Evolutionary conservation across 1,140 invertebrate species (phyloP), one percentile per base, ranked within the genome.

Genomic region (Chironomus tepperi): DNA sequence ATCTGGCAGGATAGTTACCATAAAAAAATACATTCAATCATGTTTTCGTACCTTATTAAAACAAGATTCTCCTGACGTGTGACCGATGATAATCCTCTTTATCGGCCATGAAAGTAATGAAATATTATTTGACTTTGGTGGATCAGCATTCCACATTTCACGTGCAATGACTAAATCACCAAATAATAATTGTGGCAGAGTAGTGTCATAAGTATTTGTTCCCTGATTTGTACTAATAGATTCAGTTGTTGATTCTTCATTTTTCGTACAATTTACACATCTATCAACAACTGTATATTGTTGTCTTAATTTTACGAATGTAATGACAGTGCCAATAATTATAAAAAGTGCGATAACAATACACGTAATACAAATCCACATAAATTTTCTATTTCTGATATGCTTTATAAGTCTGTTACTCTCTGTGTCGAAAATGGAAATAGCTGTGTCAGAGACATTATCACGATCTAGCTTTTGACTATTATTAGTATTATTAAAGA

Each of bases 121-220:
- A 42, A 86, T 74, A 34, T 34, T 34, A 0, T 77, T 65, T 0
- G 79, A 77, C 0, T 80, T 80, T 0, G 85, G 82, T 0, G 87
- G 83, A 72, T 87, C 85, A 0, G 89, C 89, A 0, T 84, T 77
- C 89, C 89, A 90, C 75, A 88, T 86, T 3, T 75, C 34, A 1
- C 79, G 77, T 5, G 74, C 67, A 73, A 81, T n/a, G n/a, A n/a
- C n/a, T n/a, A n/a, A n/a, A n/a, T n/a, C n/a, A n/a, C n/a, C n/a
- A n/a, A n/a, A 77, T 16, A 82, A 12, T n/a, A 5, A 5, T 5
- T 12, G 0, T 15, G 47, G 47, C 3, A 10, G 7, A 47, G 15
- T 47, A 47, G 43, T 47, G 2, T 9, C 15, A 34, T 34, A 34
- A 15, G 9, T 10, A 15, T 47, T n/a, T n/a, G n/a, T n/a, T n/a